These are phyloP conservation scores for Tipula confusa DNA, from an alignment of 2,888 invertebrate species.

Conservation along the genomic window DNA sequence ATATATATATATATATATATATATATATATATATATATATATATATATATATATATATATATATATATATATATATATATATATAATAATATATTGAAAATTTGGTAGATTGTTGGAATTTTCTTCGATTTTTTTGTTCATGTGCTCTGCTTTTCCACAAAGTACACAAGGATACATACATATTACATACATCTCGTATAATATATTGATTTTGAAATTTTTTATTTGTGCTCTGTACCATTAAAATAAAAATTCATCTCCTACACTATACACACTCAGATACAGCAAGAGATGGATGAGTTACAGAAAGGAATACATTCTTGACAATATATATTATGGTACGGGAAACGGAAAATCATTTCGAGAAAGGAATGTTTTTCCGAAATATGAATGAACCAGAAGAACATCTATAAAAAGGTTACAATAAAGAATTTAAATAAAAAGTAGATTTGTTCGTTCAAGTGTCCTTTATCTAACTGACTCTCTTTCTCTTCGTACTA, in stretches of 20 bases:
- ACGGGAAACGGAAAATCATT: neutral
- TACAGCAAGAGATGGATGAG: neutral
- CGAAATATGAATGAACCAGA: neutral
- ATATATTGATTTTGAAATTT: neutral
- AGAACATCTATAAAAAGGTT: constrained; percentile 5
- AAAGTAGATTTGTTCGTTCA: neutral
- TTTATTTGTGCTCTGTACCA: neutral
- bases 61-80: too few species aligned
- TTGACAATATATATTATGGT: neutral
- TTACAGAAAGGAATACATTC: neutral
- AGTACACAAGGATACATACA: too few species aligned
- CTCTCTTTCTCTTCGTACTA: too few species aligned
- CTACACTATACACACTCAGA: neutral
- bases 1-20: too few species aligned
- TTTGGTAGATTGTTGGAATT: neutral
- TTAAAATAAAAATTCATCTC: neutral
- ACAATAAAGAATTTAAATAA: neutral
- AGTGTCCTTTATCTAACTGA: too few species aligned
- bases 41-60: too few species aligned
- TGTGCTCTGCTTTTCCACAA: neutral
- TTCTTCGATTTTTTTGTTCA: neutral
- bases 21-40: too few species aligned
- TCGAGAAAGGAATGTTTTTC: neutral
- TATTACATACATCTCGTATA: neutral
- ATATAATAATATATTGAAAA: neutral